These are phyloP conservation scores for Xanthia togata DNA, from an alignment of 2,888 invertebrate genomes.

Conservation along the genomic window DNA sequence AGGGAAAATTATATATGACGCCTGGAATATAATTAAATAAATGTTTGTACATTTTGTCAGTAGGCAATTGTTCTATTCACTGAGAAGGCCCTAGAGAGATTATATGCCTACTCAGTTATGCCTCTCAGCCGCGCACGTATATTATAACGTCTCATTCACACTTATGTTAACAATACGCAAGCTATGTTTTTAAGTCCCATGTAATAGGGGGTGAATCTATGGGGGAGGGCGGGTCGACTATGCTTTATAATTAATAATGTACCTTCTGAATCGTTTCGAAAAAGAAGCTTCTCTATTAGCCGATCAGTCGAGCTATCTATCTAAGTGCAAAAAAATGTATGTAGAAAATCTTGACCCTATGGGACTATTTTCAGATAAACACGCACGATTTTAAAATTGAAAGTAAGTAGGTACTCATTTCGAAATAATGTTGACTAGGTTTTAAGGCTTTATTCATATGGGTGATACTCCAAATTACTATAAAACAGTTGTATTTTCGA, in stretches of 20 bases:
- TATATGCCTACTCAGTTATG: not conserved
- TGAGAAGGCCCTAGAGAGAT: not conserved
- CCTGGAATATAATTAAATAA: slow-evolving; percentile 14
- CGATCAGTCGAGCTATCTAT: not conserved
- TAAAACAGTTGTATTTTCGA: not conserved
- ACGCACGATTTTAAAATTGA: not conserved
- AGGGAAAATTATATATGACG: slow-evolving; percentile 20
- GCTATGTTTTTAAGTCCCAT: too few species aligned
- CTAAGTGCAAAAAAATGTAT: not conserved
- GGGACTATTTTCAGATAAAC: not conserved
- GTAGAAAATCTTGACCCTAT: not conserved
- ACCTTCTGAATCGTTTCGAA: not conserved
- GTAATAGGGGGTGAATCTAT: too few species aligned
- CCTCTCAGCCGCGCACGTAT: not conserved
- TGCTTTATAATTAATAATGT: not conserved
- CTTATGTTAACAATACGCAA: too few species aligned
- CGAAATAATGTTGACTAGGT: too few species aligned
- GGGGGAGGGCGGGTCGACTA: too few species aligned
- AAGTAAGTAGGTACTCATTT: not conserved
- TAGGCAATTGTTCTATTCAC: not conserved
- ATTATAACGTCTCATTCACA: not conserved
- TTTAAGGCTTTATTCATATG: not conserved
- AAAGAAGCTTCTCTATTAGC: too few species aligned
- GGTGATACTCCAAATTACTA: too few species aligned
- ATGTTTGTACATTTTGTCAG: slow-evolving; percentile 19